Percentiles rank a stretch among this genome's conserved stretches.
These are phyloP conservation scores for Nothocercus julius DNA, from an alignment of 2,113 vertebrate species.

Conservation along the genomic window DNA sequence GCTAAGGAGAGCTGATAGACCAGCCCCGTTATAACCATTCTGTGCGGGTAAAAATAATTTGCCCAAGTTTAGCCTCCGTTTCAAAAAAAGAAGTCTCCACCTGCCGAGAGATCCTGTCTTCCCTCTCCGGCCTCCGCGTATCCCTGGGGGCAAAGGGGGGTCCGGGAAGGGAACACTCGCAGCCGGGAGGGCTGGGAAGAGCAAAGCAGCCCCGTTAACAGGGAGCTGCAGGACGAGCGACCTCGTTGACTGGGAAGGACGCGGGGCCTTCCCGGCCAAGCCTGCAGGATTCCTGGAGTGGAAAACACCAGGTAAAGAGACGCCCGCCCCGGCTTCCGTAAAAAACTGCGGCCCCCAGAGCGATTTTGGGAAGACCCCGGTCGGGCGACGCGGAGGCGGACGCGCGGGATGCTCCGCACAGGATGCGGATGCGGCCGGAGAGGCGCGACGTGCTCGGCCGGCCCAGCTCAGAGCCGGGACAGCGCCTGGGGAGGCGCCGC, in stretches of 20 bases:
- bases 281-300: fast-evolving
- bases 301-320: fast-evolving
- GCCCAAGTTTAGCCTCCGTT: background rate
- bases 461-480: too few relatives aligned
- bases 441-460: too few relatives aligned
- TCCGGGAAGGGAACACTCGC: too few relatives aligned
- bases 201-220: too few relatives aligned
- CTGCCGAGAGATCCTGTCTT: background rate
- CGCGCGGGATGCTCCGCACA: too few relatives aligned
- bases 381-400: too few relatives aligned
- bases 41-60: background rate
- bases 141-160: too few relatives aligned
- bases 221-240: too few relatives aligned
- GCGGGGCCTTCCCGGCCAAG: background rate
- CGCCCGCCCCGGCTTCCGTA: background rate
- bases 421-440: too few relatives aligned
- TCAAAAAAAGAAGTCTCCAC: background rate
- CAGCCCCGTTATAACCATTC: background rate
- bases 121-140: background rate
- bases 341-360: fast-evolving
- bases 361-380: background rate
- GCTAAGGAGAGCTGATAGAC: background rate
- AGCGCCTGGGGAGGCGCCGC: background rate
- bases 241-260: too few relatives aligned
- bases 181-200: too few relatives aligned